Percentiles rank a stretch among this genome's conserved stretches.
phyloP scores from a whole-genome alignment of 2,888 invertebrate genomes.

The Rapana venosa region DNA sequence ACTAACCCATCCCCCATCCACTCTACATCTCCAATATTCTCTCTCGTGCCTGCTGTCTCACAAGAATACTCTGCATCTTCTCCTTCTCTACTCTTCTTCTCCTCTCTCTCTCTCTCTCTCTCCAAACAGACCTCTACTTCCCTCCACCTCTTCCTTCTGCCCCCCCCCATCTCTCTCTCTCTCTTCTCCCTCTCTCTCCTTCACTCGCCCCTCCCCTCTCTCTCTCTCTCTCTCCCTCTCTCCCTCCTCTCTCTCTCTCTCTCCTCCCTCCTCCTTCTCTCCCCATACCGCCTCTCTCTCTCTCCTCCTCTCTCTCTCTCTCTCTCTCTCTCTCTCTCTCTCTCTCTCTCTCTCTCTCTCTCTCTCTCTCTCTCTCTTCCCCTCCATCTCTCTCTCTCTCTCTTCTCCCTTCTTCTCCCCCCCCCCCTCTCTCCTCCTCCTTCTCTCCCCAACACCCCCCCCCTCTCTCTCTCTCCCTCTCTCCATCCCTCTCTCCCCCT shows the following conservation, averaged over 20 bases:
- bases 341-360: slow-evolving; percentile 39
- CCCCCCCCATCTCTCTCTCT: too few species aligned
- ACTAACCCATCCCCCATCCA: too few species aligned
- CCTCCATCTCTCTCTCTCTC: not conserved
- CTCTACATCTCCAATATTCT: too few species aligned
- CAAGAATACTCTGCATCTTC: too few species aligned
- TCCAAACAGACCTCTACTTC: too few species aligned
- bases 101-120: too few species aligned
- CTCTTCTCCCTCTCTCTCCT: not conserved
- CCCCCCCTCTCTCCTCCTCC: too few species aligned
- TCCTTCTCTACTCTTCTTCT: too few species aligned
- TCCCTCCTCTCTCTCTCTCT: not conserved
- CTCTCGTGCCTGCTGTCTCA: too few species aligned
- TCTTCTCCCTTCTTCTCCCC: not conserved
- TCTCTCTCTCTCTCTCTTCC: slow-evolving; percentile 7
- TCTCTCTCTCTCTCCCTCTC: slow-evolving; percentile 13
- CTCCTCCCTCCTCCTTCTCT: not conserved
- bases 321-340: slow-evolving; percentile 39
- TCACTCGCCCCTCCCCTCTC: not conserved
- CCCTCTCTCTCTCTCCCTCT: not conserved
- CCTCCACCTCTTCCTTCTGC: too few species aligned
- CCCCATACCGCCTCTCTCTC: not conserved
- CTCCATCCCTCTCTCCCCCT: not conserved
- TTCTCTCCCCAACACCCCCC: not conserved
- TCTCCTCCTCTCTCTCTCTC: slow-evolving; percentile 33